Evolutionary conservation across 2,797 vertebrate genomes (phyloP).

Genomic region (Eulemur mongoz): DNA sequence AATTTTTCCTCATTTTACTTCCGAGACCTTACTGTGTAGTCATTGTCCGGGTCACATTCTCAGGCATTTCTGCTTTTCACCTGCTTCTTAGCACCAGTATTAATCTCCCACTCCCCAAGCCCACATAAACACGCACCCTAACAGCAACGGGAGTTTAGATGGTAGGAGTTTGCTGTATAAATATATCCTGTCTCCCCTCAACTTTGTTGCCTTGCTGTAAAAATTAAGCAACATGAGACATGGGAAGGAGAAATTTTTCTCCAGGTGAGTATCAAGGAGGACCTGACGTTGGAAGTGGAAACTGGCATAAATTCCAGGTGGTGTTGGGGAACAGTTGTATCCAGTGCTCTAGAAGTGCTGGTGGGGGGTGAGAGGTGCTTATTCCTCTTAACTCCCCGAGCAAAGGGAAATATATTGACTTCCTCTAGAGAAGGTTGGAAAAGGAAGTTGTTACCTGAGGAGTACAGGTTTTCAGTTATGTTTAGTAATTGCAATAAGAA

Average conservation of each 20-base stretch:
- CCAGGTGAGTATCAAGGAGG: not conserved
- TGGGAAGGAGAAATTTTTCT: not conserved
- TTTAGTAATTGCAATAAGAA: not conserved
- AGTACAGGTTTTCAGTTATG: not conserved
- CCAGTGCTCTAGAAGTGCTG: not conserved
- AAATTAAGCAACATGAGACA: not conserved
- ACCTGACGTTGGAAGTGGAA: not conserved
- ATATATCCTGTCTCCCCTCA: not conserved
- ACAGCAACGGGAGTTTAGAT: not conserved
- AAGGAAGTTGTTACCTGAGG: not conserved
- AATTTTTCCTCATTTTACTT: rapidly evolving
- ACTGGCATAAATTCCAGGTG: not conserved
- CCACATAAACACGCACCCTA: not conserved
- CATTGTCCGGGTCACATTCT: not conserved
- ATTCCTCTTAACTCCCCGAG: not conserved
- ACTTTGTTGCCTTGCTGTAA: not conserved
- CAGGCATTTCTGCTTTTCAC: not conserved
- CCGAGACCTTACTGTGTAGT: not conserved
- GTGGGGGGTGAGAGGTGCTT: not conserved
- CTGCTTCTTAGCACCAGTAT: not conserved
- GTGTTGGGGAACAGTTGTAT: not conserved
- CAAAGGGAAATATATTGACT: not conserved
- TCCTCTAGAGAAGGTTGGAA: not conserved
- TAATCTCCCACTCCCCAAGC: not conserved
- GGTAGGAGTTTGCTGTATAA: not conserved